Evolutionary conservation across 2,113 vertebrate genomes (phyloP).

Genomic region (Rhinopomastus cyanomelas): DNA sequence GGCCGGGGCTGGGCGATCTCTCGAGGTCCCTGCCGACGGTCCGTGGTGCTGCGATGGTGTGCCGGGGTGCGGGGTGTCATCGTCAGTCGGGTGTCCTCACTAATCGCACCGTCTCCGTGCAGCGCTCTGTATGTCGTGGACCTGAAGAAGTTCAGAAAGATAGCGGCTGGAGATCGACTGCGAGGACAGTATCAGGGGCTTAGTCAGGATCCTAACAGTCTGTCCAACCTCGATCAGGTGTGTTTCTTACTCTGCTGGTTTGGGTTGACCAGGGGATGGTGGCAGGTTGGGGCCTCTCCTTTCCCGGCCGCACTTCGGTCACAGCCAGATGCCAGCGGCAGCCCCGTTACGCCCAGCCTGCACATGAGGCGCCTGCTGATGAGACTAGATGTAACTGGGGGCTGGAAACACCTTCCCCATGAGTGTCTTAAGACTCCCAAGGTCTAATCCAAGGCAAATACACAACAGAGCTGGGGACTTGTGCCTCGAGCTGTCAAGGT

Average conservation of each 20-base stretch:
- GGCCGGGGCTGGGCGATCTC: too few relatives aligned
- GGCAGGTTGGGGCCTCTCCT: not conserved
- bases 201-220: constrained; percentile 97
- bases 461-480: not conserved
- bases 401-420: not conserved
- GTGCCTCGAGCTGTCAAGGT: not conserved
- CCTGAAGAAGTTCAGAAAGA: constrained; percentile 97
- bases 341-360: not conserved
- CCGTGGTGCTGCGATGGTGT: too few relatives aligned
- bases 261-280: not conserved
- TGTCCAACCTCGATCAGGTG: constrained; percentile 98
- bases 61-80: not conserved
- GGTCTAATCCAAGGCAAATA: not conserved
- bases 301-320: not conserved
- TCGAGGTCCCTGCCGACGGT: too few relatives aligned
- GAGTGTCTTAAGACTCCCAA: not conserved
- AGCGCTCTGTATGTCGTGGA: constrained; percentile 97
- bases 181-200: constrained; percentile 96
- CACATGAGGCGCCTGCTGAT: not conserved
- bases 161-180: constrained; percentile 95
- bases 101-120: constrained; percentile 20
- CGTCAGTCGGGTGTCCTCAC: not conserved
- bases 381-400: not conserved
- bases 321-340: not conserved
- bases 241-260: not conserved